Conservation (phyloP, 1,140 invertebrate genomes). For the Brachionus paranguensis region DNA sequence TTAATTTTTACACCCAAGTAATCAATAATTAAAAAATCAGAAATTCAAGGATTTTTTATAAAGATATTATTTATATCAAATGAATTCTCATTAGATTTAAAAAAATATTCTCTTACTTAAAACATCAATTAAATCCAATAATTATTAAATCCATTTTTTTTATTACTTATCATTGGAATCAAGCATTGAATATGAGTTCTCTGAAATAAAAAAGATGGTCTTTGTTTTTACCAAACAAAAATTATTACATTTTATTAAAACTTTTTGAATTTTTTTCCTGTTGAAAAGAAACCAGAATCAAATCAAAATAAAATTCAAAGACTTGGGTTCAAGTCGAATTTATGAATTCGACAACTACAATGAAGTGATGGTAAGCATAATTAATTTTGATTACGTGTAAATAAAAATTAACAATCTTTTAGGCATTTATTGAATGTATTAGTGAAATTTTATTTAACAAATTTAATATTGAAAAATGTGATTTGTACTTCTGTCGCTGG, state of each 20-base stretch:
- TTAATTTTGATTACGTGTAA: background rate
- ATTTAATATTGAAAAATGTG: background rate
- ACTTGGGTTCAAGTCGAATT: conserved; percentile 9
- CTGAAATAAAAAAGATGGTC: too few species aligned
- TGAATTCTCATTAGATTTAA: too few species aligned
- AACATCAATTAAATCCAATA: background rate
- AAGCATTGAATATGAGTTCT: too few species aligned
- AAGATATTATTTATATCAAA: too few species aligned
- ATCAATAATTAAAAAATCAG: too few species aligned
- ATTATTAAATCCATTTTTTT: too few species aligned
- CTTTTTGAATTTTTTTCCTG: background rate
- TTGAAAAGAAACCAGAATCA: background rate
- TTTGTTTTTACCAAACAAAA: too few species aligned
- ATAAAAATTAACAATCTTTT: background rate
- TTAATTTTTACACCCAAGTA: too few species aligned
- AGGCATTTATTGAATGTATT: conserved; percentile 14
- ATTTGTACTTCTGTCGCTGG: background rate
- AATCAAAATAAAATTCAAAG: conserved; percentile 28
- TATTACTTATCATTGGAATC: too few species aligned
- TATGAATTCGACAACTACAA: background rate
- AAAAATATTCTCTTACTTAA: background rate
- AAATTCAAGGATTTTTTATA: too few species aligned
- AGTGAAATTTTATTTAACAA: conserved; percentile 7
- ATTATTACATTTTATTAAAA: background rate
- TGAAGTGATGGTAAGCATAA: background rate